phyloP scores from a whole-genome alignment of 2,888 invertebrate genomes.

The Plusia festucae region DNA sequence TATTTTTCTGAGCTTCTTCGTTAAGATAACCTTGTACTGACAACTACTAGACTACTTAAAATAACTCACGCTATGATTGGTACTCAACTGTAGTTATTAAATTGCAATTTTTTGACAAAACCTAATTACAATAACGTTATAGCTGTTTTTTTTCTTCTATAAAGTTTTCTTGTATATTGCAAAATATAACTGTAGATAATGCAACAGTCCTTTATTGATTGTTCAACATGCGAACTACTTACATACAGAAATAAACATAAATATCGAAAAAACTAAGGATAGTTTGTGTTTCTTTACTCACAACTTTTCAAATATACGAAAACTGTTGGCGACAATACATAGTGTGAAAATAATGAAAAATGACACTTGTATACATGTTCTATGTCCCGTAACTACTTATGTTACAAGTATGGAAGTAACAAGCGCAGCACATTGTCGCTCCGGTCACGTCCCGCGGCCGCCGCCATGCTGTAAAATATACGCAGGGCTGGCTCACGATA shows the following conservation, averaged over 20 bases:
- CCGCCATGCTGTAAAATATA: constrained; percentile 77
- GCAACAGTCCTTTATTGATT: no score
- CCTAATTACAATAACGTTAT: no score
- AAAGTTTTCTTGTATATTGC: no score
- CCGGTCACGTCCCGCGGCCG: constrained; percentile 71
- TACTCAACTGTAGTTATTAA: no score
- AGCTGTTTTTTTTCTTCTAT: no score
- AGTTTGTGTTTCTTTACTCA: not conserved
- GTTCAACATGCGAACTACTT: no score
- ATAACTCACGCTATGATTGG: no score
- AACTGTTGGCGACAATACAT: not conserved
- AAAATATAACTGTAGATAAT: no score
- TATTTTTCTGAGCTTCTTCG: not conserved
- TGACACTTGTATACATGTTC: constrained; percentile 46
- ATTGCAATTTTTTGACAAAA: no score
- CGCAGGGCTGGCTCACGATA: constrained; percentile 72
- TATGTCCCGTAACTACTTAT: constrained; percentile 61
- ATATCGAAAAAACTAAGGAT: no score
- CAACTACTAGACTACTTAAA: not conserved
- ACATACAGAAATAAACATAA: no score
- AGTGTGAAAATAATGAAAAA: constrained; percentile 34
- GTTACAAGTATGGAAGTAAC: constrained; percentile 66
- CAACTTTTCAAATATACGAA: not conserved
- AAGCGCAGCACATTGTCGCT: constrained; percentile 65
- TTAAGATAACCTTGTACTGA: not conserved